Evolutionary conservation across 2,113 vertebrate species (phyloP).

Genomic region (Picathartes gymnocephalus): DNA sequence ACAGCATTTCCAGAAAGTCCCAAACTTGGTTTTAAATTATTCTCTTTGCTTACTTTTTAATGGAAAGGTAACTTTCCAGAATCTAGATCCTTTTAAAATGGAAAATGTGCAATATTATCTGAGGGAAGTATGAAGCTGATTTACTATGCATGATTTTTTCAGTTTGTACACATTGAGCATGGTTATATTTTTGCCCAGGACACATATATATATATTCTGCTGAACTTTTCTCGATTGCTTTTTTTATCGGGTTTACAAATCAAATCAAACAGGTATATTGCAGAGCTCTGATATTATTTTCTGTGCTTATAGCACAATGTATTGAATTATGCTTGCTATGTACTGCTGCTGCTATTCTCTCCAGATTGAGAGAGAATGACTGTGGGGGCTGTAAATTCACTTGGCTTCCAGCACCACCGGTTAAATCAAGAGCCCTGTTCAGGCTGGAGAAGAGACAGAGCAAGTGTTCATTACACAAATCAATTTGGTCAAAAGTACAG

Average conservation of each 20-base stretch:
- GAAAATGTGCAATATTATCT: slow-evolving; percentile 61
- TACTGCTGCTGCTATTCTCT: slow-evolving; percentile 68
- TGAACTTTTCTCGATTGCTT: slow-evolving; percentile 80
- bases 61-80: slow-evolving; percentile 54
- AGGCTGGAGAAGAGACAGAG: slow-evolving; percentile 73
- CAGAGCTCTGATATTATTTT: slow-evolving; percentile 79
- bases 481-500: slow-evolving; percentile 82
- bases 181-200: slow-evolving; percentile 70
- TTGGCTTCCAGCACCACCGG: slow-evolving; percentile 67
- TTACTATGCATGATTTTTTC: slow-evolving; percentile 66
- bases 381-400: slow-evolving; percentile 74
- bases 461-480: slow-evolving; percentile 82
- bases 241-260: slow-evolving; percentile 86
- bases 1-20: not conserved
- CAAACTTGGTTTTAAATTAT: slow-evolving; percentile 23
- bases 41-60: slow-evolving; percentile 28
- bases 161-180: slow-evolving; percentile 63
- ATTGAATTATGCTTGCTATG: slow-evolving; percentile 76
- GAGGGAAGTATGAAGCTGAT: slow-evolving; percentile 36
- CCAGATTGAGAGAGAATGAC: slow-evolving; percentile 73
- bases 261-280: slow-evolving; percentile 85
- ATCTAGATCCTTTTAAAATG: slow-evolving; percentile 40
- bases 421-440: slow-evolving; percentile 79
- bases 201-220: slow-evolving; percentile 56
- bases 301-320: slow-evolving; percentile 74